phyloP scores from a whole-genome alignment of 2,113 vertebrate species.

The Tachysurus fulvidraco region DNA sequence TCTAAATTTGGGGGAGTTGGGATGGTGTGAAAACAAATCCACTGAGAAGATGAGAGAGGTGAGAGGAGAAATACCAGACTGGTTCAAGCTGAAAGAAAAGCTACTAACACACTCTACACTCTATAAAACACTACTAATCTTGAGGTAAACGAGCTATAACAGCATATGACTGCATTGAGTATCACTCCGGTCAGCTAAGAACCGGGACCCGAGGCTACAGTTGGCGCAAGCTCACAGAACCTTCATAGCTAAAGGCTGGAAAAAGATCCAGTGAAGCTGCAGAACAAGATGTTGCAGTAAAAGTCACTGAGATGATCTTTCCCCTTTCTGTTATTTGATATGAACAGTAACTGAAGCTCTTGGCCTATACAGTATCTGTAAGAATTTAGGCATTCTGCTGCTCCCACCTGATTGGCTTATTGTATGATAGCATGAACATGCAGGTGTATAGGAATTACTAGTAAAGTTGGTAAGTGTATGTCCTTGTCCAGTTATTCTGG shows the following conservation, averaged over 20 bases:
- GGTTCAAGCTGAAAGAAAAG: neutral
- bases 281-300: neutral
- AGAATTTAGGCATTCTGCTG: neutral
- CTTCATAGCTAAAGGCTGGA: neutral
- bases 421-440: neutral
- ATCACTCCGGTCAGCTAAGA: neutral
- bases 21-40: neutral
- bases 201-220: neutral
- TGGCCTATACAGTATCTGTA: neutral
- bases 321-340: neutral
- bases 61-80: neutral
- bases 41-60: neutral
- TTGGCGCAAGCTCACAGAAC: neutral
- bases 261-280: neutral
- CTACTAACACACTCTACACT: neutral
- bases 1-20: neutral
- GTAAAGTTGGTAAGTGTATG: neutral
- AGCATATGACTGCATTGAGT: neutral
- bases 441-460: neutral
- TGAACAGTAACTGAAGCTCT: neutral
- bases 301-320: slow-evolving; percentile 12
- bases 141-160: neutral
- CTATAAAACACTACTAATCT: neutral
- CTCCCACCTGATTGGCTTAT: neutral
- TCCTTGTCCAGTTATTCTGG: neutral